phyloP scores from a whole-genome alignment of 2,113 vertebrate species.

The Hyperoodon ampullatus region DNA sequence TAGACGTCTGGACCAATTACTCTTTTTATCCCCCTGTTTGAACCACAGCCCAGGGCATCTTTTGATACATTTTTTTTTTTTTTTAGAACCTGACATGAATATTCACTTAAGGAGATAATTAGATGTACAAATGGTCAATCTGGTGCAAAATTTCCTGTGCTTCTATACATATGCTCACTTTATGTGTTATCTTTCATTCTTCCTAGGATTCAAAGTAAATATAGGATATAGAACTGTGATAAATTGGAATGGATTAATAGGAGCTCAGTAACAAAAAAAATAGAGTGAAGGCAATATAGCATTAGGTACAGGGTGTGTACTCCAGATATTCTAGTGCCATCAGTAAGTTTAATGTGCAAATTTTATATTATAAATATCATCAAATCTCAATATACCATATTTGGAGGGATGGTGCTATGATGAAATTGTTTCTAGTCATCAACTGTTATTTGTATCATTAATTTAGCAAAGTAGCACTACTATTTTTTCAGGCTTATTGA shows the following conservation, averaged over 20 bases:
- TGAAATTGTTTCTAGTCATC: not conserved
- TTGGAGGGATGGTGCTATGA: not conserved
- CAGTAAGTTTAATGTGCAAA: not conserved
- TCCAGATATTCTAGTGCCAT: not conserved
- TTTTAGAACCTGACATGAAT: not conserved
- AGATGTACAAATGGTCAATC: not conserved
- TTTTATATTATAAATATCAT: not conserved
- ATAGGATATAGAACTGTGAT: not conserved
- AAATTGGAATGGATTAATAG: not conserved
- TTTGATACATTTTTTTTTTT: not conserved
- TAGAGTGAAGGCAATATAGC: not conserved
- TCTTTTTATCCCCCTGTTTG: slow-evolving; percentile 32
- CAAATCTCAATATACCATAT: not conserved
- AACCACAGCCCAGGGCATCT: not conserved
- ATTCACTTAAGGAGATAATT: not conserved
- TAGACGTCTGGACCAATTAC: not conserved
- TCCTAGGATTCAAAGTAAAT: not conserved
- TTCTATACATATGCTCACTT: not conserved
- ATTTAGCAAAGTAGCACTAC: not conserved
- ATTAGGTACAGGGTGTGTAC: no score
- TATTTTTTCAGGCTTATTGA: not conserved
- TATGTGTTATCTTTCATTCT: not conserved
- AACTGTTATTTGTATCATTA: not conserved
- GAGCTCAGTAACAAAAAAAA: not conserved
- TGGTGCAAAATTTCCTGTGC: not conserved